Conservation (phyloP, 2,888 invertebrate species). For the Protodeltote pygarga region DNA sequence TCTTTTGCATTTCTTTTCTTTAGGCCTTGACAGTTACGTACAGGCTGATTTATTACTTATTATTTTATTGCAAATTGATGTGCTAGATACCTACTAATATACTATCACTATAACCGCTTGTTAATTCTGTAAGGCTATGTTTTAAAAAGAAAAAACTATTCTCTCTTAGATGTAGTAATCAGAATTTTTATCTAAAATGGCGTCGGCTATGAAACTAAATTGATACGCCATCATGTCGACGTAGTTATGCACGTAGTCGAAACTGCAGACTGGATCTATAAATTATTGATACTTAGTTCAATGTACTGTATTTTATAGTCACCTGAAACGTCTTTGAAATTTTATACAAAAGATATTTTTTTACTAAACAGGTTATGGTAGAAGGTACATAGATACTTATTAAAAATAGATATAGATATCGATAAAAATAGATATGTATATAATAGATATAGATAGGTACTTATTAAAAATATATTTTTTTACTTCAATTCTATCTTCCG, state of each 20-base stretch:
- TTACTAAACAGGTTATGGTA: background rate
- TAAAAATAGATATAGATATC: background rate
- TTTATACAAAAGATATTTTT: constrained; percentile 15
- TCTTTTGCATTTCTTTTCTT: no score
- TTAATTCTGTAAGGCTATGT: no score
- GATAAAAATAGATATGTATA: background rate
- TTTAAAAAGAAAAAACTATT: no score
- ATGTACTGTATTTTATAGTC: constrained; percentile 40
- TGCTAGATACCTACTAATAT: no score
- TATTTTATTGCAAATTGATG: no score
- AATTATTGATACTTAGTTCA: constrained; percentile 31
- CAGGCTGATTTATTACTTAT: no score
- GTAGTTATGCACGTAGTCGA: constrained; percentile 28
- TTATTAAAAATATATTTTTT: no score
- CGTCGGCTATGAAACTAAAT: constrained; percentile 21
- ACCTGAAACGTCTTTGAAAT: constrained; percentile 39
- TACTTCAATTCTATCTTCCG: no score
- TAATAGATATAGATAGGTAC: no score
- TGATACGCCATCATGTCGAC: constrained; percentile 28
- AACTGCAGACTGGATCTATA: constrained; percentile 16
- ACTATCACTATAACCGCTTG: no score
- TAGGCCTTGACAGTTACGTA: no score
- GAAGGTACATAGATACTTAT: constrained; percentile 12
- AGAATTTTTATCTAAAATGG: constrained; percentile 21
- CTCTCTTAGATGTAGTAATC: constrained; percentile 9